These are phyloP conservation scores for Phengaris arion DNA, from an alignment of 2,888 invertebrate genomes.

Conservation along the genomic window DNA sequence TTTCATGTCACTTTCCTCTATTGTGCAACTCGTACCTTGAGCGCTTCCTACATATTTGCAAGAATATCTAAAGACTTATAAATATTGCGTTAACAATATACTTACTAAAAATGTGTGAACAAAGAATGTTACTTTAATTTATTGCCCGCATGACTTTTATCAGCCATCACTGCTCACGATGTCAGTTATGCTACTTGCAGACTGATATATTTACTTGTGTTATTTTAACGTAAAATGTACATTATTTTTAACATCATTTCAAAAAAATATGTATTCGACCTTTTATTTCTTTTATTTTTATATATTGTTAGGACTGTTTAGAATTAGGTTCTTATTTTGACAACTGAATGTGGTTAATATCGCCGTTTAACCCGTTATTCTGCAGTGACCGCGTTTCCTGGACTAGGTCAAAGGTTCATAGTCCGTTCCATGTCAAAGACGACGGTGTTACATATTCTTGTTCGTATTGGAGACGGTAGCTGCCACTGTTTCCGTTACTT, in stretches of 20 bases:
- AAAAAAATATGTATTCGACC: not conserved
- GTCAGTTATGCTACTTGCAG: not conserved
- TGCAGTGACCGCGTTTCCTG: conserved; percentile 6
- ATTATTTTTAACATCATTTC: not conserved
- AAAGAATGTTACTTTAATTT: not conserved
- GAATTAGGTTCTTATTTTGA: not conserved
- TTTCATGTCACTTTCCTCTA: conserved; percentile 19
- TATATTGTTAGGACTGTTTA: not conserved
- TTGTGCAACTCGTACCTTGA: conserved; percentile 14
- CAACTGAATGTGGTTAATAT: not conserved
- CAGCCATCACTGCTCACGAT: not conserved
- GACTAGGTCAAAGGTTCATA: conserved; percentile 11
- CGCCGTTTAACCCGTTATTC: conserved; percentile 5
- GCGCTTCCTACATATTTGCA: not conserved
- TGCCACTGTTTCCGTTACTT: not conserved
- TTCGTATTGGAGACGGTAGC: not conserved
- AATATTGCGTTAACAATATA: not conserved
- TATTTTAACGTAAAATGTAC: not conserved
- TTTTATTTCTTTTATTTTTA: not conserved
- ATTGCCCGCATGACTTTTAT: not conserved
- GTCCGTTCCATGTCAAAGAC: conserved; percentile 13
- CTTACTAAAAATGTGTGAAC: not conserved
- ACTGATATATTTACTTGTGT: not conserved
- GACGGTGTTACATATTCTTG: conserved; percentile 11
- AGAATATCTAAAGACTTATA: not conserved